Percentiles rank a stretch among this genome's conserved stretches.
Conservation (phyloP, 2,797 vertebrate genomes). For the Caiman crocodilus region DNA sequence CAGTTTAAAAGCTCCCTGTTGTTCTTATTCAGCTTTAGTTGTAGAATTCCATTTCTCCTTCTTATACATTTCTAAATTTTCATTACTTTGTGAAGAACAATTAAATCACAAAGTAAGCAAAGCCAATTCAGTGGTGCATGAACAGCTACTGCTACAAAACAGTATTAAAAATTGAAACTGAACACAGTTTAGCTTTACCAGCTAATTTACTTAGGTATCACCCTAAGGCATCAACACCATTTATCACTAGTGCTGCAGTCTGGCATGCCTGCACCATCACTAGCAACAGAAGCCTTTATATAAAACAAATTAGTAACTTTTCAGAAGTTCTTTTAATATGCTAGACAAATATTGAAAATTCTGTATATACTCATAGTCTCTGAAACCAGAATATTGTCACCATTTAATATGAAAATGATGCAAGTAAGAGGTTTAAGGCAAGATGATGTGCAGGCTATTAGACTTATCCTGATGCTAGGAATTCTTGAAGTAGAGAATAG, state of each 20-base stretch:
- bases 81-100: constrained; percentile 63
- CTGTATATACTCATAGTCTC: not conserved
- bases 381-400: not conserved
- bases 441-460: not conserved
- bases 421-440: not conserved
- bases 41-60: constrained; percentile 51
- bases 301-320: constrained; percentile 7
- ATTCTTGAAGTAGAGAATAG: not conserved
- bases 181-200: constrained; percentile 54
- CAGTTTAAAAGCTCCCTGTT: constrained; percentile 36
- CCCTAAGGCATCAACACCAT: constrained; percentile 67
- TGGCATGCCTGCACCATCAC: not conserved
- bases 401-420: not conserved
- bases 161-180: constrained; percentile 66
- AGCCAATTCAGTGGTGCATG: constrained; percentile 46
- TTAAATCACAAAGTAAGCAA: constrained; percentile 69
- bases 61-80: constrained; percentile 46
- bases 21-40: not conserved
- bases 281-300: not conserved
- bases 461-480: not conserved
- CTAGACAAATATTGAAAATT: constrained; percentile 14
- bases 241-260: constrained; percentile 40
- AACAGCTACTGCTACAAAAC: constrained; percentile 44
- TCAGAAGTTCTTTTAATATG: not conserved
- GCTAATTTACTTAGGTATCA: constrained; percentile 70